Evolutionary conservation across 2,113 vertebrate genomes (phyloP).

Genomic region (Fregata magnificens): DNA sequence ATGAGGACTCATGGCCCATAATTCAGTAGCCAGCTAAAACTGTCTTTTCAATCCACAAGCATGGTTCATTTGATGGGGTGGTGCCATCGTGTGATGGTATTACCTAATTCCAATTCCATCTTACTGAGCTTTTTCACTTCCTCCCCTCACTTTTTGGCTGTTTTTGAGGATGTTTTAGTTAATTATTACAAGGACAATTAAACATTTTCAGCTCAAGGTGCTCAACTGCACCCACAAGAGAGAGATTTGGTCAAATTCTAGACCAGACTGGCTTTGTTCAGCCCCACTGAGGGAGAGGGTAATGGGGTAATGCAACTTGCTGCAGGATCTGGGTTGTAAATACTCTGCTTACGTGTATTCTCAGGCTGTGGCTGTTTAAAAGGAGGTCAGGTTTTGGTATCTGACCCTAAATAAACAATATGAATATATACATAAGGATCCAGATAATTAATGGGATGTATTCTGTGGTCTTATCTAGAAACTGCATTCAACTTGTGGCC

Average conservation of each 20-base stretch:
- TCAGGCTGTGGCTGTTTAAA: background rate
- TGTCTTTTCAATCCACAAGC: background rate
- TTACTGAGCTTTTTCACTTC: background rate
- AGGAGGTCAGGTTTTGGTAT: conserved; percentile 48
- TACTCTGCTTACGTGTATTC: background rate
- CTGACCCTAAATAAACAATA: conserved; percentile 50
- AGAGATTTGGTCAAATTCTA: background rate
- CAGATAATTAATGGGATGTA: conserved; percentile 25
- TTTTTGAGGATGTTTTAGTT: background rate
- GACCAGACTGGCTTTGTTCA: background rate
- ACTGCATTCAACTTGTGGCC: background rate
- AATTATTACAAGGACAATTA: background rate
- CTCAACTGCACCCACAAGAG: background rate
- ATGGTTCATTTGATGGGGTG: background rate
- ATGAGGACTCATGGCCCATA: fast-evolving
- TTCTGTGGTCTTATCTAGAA: conserved; percentile 36
- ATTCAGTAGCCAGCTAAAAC: background rate
- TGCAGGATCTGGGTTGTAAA: background rate
- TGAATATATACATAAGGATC: background rate
- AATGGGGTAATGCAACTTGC: background rate
- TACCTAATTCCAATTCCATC: background rate
- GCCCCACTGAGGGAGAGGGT: background rate
- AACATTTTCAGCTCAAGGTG: background rate
- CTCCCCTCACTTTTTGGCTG: background rate
- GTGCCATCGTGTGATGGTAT: background rate